Conservation (phyloP, 37 sponge, comb jelly and placozoan genomes). For the Aplysina aerophoba region DNA sequence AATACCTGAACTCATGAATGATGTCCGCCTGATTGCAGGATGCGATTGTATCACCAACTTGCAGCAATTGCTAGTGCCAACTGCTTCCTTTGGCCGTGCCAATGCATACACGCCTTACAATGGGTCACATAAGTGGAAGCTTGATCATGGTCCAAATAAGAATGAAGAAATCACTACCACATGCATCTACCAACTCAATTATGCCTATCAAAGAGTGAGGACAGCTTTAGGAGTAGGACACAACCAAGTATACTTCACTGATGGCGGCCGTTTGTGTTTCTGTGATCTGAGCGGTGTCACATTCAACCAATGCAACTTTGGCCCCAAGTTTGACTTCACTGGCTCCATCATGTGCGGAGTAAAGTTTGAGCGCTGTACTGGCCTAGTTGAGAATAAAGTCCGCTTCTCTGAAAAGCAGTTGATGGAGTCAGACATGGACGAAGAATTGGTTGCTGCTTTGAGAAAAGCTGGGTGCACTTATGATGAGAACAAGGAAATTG, state of each 20-base stretch:
- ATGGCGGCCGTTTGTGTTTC: neutral
- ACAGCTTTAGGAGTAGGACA: neutral
- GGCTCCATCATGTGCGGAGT: conserved; percentile 15
- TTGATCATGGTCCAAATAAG: conserved; percentile 13
- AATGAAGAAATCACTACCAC: neutral
- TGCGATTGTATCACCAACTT: neutral
- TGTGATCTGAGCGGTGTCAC: conserved; percentile 23
- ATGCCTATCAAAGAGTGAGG: neutral
- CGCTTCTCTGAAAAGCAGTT: conserved; percentile 50
- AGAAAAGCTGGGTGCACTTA: conserved; percentile 11
- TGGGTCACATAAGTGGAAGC: too few species aligned
- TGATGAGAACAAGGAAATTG: conserved; percentile 2
- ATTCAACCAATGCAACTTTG: conserved; percentile 12
- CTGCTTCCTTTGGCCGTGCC: neutral
- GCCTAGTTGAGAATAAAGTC: conserved; percentile 44
- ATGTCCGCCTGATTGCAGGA: conserved; percentile 12
- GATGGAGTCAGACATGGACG: neutral
- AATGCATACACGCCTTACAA: too few species aligned
- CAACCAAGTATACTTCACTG: neutral
- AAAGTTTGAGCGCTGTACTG: conserved; percentile 27
- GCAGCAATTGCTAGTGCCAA: neutral
- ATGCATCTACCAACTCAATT: neutral
- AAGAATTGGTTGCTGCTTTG: neutral
- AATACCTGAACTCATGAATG: conserved; percentile 33
- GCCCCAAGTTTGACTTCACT: neutral